These are phyloP conservation scores for Drosophila dives DNA, from an alignment of 2,888 invertebrate species.

Conservation along the genomic window DNA sequence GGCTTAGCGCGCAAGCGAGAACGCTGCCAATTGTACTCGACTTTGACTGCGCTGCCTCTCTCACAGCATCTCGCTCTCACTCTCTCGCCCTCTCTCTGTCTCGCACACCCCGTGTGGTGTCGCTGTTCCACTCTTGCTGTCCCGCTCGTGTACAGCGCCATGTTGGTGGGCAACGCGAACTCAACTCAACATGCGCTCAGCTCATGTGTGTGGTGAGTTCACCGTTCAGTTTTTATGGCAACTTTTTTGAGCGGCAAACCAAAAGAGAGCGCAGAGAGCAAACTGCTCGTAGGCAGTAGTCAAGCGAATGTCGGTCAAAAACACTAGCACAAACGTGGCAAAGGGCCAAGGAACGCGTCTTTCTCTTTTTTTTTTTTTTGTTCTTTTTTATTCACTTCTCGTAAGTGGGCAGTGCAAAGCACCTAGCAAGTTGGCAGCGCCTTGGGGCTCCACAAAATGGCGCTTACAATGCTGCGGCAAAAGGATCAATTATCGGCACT, in stretches of 20 bases:
- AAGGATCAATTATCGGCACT: constrained; percentile 21
- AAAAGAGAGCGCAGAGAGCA: not conserved
- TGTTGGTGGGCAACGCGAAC: constrained; percentile 47
- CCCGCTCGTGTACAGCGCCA: constrained; percentile 57
- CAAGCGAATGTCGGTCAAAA: constrained; percentile 53
- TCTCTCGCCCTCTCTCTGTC: constrained; percentile 6
- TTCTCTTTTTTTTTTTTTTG: not conserved
- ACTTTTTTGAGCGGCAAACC: constrained; percentile 13
- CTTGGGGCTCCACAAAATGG: constrained; percentile 43
- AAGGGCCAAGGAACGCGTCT: constrained; percentile 16
- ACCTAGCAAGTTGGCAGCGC: constrained; percentile 18
- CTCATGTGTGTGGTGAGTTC: constrained; percentile 48
- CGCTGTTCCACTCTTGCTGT: constrained; percentile 24
- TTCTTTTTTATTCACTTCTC: not conserved
- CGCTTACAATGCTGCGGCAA: constrained; percentile 14
- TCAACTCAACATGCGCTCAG: constrained; percentile 52
- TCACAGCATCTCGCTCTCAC: constrained; percentile 16
- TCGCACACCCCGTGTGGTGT: not conserved
- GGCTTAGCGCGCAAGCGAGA: constrained; percentile 37
- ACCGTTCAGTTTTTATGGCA: constrained; percentile 58
- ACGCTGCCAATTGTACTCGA: constrained; percentile 5
- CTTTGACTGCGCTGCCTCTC: constrained; percentile 4
- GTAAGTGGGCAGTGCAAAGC: constrained; percentile 24
- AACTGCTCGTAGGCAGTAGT: not conserved
- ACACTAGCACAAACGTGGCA: constrained; percentile 5